Evolutionary conservation across 2,888 invertebrate genomes (phyloP).

Genomic region (Aquatica leii): DNA sequence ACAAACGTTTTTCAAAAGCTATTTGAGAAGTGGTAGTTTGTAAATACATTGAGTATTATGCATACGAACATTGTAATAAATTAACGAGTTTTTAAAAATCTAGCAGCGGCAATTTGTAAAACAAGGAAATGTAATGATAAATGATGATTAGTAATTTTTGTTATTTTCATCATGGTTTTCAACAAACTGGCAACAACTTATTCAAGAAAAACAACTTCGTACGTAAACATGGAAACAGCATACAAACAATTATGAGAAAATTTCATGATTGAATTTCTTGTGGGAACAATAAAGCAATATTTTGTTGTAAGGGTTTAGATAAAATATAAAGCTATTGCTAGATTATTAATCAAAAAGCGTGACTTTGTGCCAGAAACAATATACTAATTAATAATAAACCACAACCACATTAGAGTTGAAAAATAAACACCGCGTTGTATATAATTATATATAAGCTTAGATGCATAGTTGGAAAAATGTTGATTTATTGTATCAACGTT

Average conservation of each 20-base stretch:
- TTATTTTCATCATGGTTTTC: too few species aligned
- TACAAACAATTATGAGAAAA: constrained; percentile 3
- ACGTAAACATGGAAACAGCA: background rate
- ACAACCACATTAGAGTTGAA: constrained; percentile 43
- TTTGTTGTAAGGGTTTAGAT: constrained; percentile 35
- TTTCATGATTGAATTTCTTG: constrained; percentile 13
- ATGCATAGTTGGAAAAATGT: constrained; percentile 17
- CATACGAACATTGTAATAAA: too few species aligned
- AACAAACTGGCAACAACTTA: too few species aligned
- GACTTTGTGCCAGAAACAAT: constrained; percentile 48
- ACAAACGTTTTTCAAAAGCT: too few species aligned
- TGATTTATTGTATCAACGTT: constrained; percentile 30
- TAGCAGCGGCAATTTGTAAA: too few species aligned
- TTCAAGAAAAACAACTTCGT: too few species aligned
- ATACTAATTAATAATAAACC: constrained; percentile 32
- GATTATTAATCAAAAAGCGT: constrained; percentile 29
- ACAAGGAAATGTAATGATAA: too few species aligned
- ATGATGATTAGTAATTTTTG: too few species aligned
- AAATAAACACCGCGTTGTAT: constrained; percentile 30
- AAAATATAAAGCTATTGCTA: constrained; percentile 10
- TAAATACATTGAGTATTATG: too few species aligned
- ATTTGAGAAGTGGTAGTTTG: too few species aligned
- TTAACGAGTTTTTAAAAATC: too few species aligned
- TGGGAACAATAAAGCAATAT: constrained; percentile 27
- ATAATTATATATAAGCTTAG: constrained; percentile 36